These are phyloP conservation scores for Cladopsammia gracilis DNA, from an alignment of 64 coral and sea anemone genomes.

Conservation along the genomic window DNA sequence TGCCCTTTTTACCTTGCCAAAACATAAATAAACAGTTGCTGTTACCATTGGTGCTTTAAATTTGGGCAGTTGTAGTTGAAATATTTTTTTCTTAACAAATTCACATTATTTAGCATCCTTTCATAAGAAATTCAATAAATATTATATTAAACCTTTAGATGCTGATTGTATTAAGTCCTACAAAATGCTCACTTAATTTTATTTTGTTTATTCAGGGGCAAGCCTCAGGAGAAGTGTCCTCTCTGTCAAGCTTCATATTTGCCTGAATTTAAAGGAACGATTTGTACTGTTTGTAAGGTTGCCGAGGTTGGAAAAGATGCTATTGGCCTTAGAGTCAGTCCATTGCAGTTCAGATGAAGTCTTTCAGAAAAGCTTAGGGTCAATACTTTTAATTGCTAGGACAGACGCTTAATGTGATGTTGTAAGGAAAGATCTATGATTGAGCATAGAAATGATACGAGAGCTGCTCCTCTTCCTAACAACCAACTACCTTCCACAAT, in stretches of 20 bases:
- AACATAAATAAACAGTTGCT: too few species aligned
- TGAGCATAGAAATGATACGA: background rate
- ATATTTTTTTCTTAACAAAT: too few species aligned
- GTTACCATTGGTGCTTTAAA: too few species aligned
- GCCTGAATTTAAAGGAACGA: constrained; percentile 93
- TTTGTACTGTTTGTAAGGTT: constrained; percentile 95
- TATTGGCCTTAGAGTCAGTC: constrained; percentile 95
- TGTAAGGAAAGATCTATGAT: background rate
- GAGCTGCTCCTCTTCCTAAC: too few species aligned
- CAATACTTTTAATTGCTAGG: background rate
- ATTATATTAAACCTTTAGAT: too few species aligned
- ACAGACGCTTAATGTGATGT: background rate
- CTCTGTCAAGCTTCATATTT: constrained; percentile 93
- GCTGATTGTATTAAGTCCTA: too few species aligned
- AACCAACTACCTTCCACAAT: too few species aligned
- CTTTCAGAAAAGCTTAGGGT: background rate
- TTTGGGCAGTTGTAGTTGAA: too few species aligned
- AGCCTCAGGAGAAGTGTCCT: constrained; percentile 98
- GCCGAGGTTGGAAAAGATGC: constrained; percentile 97
- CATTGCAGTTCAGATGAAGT: constrained; percentile 93
- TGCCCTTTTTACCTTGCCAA: too few species aligned
- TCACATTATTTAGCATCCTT: too few species aligned
- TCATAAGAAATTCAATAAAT: too few species aligned
- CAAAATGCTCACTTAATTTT: background rate
- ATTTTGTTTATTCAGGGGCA: constrained; percentile 62